phyloP scores from a whole-genome alignment of 2,888 invertebrate genomes.

The Clivina fossor region DNA sequence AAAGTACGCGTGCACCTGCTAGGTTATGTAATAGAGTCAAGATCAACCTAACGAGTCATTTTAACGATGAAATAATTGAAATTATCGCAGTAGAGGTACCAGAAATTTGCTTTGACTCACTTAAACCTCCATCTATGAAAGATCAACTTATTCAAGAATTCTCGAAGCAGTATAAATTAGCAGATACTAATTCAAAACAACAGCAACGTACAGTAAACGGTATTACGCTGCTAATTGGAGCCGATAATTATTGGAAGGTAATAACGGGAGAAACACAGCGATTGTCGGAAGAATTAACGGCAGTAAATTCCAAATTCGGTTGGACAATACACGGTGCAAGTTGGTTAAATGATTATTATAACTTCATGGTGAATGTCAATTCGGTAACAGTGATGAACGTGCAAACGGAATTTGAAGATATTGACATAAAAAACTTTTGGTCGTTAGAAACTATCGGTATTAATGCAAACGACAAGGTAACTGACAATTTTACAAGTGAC shows the following conservation, averaged over 20 bases:
- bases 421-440: conserved; percentile 2
- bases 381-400: not conserved
- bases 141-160: conserved; percentile 6
- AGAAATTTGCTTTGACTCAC: conserved; percentile 9
- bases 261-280: not conserved
- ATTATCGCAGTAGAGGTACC: conserved; percentile 3
- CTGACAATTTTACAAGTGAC: not conserved
- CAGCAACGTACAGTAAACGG: not conserved
- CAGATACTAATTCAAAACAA: conserved; percentile 7
- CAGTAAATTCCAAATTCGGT: conserved; percentile 9
- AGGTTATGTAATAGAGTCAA: conserved; percentile 3
- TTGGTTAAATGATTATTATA: not conserved
- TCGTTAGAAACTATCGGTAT: conserved; percentile 1
- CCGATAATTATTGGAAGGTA: conserved; percentile 3
- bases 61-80: not conserved
- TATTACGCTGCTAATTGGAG: conserved; percentile 11
- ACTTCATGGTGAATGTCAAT: conserved; percentile 6
- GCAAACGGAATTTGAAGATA: not conserved
- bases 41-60: not conserved
- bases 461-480: not conserved
- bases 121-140: not conserved
- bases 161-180: not conserved
- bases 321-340: conserved; percentile 9
- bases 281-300: conserved; percentile 6
- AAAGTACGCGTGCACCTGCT: not conserved